Evolutionary conservation across 35 echinoderm and acorn worm genomes (phyloP).

Genomic region (Heliocidaris tuberculata): DNA sequence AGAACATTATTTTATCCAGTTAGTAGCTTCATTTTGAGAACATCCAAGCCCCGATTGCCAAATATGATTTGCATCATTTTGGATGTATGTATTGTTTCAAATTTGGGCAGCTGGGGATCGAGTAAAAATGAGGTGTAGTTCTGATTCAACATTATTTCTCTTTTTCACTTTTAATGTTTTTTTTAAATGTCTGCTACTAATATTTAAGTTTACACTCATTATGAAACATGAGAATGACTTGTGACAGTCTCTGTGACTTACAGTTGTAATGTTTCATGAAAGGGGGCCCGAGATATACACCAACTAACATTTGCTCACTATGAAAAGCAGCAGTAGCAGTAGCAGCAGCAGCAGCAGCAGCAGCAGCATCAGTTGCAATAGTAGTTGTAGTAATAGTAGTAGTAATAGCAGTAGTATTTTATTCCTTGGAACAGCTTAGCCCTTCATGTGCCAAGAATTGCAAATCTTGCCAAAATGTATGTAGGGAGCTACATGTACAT

Average conservation of each 20-base stretch:
- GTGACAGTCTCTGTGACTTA: background rate
- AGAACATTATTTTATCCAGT: background rate
- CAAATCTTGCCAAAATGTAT: background rate
- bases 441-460: background rate
- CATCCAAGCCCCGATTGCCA: background rate
- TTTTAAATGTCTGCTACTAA: background rate
- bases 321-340: background rate
- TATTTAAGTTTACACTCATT: background rate
- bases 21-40: background rate
- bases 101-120: background rate
- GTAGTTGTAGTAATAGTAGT: background rate
- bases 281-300: background rate
- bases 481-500: background rate
- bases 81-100: background rate
- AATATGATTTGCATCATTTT: background rate
- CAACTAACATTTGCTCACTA: background rate
- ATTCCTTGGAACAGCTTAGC: background rate
- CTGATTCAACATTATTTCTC: background rate
- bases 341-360: background rate
- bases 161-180: background rate
- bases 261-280: constrained; percentile 17
- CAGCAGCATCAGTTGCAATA: background rate
- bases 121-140: background rate
- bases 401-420: background rate
- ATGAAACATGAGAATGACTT: background rate